Base-by-base conservation (phyloP, 1,140 invertebrate genomes). In the Bombus terrestris region DNA sequence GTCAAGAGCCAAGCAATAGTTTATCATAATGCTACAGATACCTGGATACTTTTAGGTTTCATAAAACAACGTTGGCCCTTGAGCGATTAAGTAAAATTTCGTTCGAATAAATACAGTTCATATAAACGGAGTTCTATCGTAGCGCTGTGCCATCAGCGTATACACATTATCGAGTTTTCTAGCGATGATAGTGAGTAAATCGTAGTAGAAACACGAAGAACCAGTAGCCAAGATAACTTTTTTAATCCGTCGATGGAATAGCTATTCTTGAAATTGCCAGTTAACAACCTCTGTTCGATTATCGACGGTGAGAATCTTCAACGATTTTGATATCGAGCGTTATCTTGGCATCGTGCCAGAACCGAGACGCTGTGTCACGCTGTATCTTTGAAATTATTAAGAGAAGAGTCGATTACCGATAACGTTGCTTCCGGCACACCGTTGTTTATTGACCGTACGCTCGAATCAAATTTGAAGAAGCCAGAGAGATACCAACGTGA, bases 391-490 rank as follows among this genome's bases (percentile, higher is more conserved):
- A 39, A 66, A 41, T 41, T 25, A 3, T n/a, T 9, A 41, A 69
- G 80, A 72, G 74, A 53, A 69, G 80, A 72, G 74, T 18, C 18
- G 15, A 59, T 76, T 59, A 86, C 83, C 64, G 86, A 88, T 84
- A 88, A 85, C 74, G 81, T 75, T 84, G 47, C 71, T 76, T 66
- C 86, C 86, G 71, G 62, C 86, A 75, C 47, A 53, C 18, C 18
- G 18, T 53, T 53, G 47, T 53, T 53, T 53, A 86, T 8, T 9
- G 18, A 22, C 6, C n/a, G 64, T 66, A 32, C n/a, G n/a, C 15
- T 5, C 64, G n/a, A 35, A 32, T 32, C 12, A 15, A 66, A 66
- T 66, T 66, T 66, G 47, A 53, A 53, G 6, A 18, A 53, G 47
- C 6, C 66, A 35, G 8, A 68, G 18, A 68, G 18, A 68, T 68